Evolutionary conservation across 2,113 vertebrate species (phyloP), one percentile per base, ranked within the genome.

Genomic region (Hippoglossus stenolepis): DNA sequence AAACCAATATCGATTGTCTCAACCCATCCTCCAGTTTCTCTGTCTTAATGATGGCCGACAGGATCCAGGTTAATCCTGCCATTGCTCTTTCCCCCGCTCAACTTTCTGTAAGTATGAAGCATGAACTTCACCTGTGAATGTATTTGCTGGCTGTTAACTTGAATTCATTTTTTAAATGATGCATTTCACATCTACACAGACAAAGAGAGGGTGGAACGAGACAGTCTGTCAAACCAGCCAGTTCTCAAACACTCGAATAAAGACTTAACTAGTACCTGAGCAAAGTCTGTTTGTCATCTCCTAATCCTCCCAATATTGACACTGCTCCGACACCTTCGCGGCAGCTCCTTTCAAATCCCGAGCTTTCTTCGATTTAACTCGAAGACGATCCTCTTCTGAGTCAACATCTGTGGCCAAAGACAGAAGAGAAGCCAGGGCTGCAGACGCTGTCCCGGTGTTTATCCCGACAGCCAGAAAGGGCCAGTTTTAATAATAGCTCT

Each of bases 251-350:
- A 77, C 47, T 43, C 9, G 14, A 65, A 67, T 2, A 60, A 69
- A 8, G 49, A 54, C 20, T 51, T 24, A 15, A 54, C 45, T 6
- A 7, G 65, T 86, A 85, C 85, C 84, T 81, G 83, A 63, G 38
- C 3, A 1, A 62, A 18, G n/a, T 49, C 65, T 47, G 57, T 56
- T 63, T 49, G 47, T 61, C 84, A 79, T 75, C 43, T n/a, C 61
- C 60, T 53, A 21, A 59, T 83, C 63, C 77, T 54, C 56, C 43
- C 5, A 31, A 31, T 67, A 47, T 20, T 74, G 28, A 74, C 57
- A 71, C 31, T 40, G 43, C 21, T 40, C 31, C 47, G 54, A 65
- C 75, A 65, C 54, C 15, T 51, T 17, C 47, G 28, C 59, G 60
- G 70, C 45, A 61, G 62, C 63, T 69, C 47, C 31, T 54, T 11